These are phyloP conservation scores for Apamea sordens DNA, from an alignment of 2,888 invertebrate species.

Conservation along the genomic window DNA sequence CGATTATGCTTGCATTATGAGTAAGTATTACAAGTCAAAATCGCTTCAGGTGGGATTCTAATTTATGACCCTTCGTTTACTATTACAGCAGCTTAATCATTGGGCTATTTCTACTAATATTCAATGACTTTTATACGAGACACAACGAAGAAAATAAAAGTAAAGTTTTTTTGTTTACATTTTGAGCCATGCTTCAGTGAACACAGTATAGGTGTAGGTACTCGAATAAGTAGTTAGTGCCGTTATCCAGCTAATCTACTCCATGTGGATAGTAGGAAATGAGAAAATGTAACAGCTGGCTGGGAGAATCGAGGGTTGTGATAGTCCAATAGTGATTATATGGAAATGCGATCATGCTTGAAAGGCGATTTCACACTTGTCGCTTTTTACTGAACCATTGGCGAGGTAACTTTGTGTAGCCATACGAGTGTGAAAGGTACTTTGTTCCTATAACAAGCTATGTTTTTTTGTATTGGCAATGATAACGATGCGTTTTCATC, in stretches of 20 bases:
- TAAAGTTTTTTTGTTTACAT: slow-evolving; percentile 17
- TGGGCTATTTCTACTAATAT: not conserved
- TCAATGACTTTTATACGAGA: not conserved
- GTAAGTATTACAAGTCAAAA: not conserved
- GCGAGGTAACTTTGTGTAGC: slow-evolving; percentile 58
- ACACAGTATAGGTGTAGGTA: slow-evolving; percentile 9
- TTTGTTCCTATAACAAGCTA: slow-evolving; percentile 39
- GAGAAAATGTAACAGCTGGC: slow-evolving; percentile 75
- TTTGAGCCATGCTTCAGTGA: slow-evolving; percentile 8
- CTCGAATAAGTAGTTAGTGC: slow-evolving; percentile 44
- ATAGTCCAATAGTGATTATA: slow-evolving; percentile 78
- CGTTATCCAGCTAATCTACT: slow-evolving; percentile 57
- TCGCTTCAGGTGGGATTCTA: not conserved
- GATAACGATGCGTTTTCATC: not conserved
- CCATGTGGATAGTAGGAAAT: slow-evolving; percentile 72
- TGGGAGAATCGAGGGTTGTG: slow-evolving; percentile 71
- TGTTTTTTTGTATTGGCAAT: slow-evolving; percentile 28
- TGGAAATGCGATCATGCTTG: slow-evolving; percentile 78
- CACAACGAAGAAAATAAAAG: not conserved
- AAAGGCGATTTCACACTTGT: slow-evolving; percentile 75
- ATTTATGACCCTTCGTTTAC: not conserved
- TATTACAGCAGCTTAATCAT: not conserved
- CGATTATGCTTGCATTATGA: not conserved
- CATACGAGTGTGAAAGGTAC: slow-evolving; percentile 53
- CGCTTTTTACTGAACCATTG: slow-evolving; percentile 70